A percentile compares a stretch with the other conserved stretches of the same genome.
Evolutionary conservation across 35 echinoderm and acorn worm species (phyloP).

Genomic region (Anneissia japonica): DNA sequence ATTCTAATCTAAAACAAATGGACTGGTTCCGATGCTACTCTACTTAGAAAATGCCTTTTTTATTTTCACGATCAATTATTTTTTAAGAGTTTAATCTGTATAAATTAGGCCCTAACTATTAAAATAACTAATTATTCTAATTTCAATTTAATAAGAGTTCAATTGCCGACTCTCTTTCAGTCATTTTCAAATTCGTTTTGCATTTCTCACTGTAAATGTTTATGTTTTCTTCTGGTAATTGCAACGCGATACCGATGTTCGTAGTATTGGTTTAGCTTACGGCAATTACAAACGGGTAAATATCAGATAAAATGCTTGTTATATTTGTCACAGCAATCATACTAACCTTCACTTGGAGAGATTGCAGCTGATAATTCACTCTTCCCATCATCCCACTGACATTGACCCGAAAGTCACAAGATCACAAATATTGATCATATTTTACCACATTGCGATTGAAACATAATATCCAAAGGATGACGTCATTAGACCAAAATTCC

Average conservation of each 20-base stretch:
- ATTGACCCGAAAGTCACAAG: neutral
- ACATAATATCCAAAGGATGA: neutral
- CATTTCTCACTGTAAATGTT: neutral
- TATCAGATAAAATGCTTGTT: constrained; percentile 2
- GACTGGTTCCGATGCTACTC: no score
- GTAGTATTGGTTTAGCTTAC: neutral
- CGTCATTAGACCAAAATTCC: neutral
- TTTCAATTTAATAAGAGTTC: neutral
- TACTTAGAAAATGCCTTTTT: no score
- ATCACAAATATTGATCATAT: neutral
- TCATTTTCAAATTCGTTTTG: no score
- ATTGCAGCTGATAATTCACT: neutral
- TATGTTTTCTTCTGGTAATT: neutral
- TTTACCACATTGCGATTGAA: neutral
- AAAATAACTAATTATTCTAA: neutral
- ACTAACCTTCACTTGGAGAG: neutral
- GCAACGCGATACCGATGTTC: neutral
- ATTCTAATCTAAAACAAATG: no score
- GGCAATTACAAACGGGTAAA: neutral
- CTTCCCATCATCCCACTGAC: constrained; percentile 1
- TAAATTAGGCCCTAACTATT: no score
- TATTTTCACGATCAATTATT: no score
- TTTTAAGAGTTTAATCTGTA: no score
- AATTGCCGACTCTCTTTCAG: neutral
- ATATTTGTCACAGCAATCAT: neutral